These are phyloP conservation scores for Tenthredo mesomela DNA, from an alignment of 2,888 invertebrate genomes.

Conservation along the genomic window DNA sequence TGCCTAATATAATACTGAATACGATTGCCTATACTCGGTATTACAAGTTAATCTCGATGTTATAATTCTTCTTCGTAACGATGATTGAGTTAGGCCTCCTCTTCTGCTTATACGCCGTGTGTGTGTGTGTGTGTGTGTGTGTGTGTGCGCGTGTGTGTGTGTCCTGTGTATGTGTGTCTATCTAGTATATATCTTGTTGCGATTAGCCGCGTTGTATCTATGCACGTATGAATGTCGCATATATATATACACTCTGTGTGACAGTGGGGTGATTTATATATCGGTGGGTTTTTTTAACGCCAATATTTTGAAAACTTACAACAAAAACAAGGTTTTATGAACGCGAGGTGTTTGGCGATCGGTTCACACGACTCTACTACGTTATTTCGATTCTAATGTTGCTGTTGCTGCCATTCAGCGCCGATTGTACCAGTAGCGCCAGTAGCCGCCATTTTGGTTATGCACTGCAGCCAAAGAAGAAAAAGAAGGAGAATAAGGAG, in stretches of 20 bases:
- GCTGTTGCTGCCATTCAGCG: constrained; percentile 61
- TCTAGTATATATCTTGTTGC: not conserved
- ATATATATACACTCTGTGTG: not conserved
- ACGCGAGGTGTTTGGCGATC: not conserved
- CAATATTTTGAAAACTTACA: not conserved
- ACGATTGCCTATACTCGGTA: not conserved
- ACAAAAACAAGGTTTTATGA: not conserved
- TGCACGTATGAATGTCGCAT: not conserved
- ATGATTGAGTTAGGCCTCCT: constrained; percentile 1
- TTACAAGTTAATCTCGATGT: not conserved
- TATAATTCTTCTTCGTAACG: not conserved
- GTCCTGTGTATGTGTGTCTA: not conserved
- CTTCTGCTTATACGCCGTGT: not conserved
- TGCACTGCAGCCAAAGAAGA: not conserved
- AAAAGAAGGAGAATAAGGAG: not conserved
- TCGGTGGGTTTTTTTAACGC: not conserved
- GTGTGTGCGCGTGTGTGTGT: not conserved
- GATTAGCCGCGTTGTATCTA: constrained; percentile 7
- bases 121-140: not conserved
- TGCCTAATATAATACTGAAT: not conserved
- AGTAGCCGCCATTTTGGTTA: constrained; percentile 74
- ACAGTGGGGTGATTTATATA: not conserved
- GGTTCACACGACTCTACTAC: not conserved
- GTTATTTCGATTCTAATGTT: not conserved
- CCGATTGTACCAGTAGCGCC: constrained; percentile 69